Conservation (phyloP, 2,888 invertebrate genomes). For the Megamerina dolium region DNA sequence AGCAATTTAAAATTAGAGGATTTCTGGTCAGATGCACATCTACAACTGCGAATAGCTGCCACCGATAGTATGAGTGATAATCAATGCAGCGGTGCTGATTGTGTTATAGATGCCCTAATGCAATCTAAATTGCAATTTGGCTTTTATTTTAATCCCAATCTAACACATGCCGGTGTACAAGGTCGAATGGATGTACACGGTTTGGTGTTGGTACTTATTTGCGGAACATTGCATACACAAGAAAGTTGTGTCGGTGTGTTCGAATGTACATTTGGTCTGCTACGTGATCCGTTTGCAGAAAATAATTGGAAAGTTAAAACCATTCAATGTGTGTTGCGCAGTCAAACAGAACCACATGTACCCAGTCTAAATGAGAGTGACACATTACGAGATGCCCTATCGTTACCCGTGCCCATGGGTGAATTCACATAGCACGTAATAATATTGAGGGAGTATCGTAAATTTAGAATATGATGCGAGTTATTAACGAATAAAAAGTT, state of each 20-base stretch:
- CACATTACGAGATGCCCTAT: slow-evolving; percentile 29
- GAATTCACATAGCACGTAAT: slow-evolving; percentile 27
- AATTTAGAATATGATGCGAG: too few species aligned
- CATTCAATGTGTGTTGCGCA: slow-evolving; percentile 51
- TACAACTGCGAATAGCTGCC: slow-evolving; percentile 33
- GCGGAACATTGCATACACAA: slow-evolving; percentile 58
- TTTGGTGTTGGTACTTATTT: slow-evolving; percentile 55
- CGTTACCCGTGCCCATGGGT: slow-evolving; percentile 32
- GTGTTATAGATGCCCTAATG: slow-evolving; percentile 45
- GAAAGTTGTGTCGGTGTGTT: slow-evolving; percentile 57
- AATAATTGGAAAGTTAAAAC: slow-evolving; percentile 65
- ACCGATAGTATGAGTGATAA: slow-evolving; percentile 29
- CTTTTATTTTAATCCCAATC: slow-evolving; percentile 58
- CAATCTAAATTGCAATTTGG: slow-evolving; percentile 47
- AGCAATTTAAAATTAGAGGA: slow-evolving; percentile 50
- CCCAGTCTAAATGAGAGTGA: slow-evolving; percentile 33
- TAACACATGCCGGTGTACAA: slow-evolving; percentile 54
- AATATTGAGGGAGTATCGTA: too few species aligned
- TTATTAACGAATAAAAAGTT: too few species aligned
- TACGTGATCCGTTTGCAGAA: slow-evolving; percentile 57
- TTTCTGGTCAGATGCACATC: slow-evolving; percentile 53
- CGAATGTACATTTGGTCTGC: slow-evolving; percentile 60
- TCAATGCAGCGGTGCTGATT: slow-evolving; percentile 22
- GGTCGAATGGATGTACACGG: slow-evolving; percentile 59
- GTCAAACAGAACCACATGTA: slow-evolving; percentile 29